These are phyloP conservation scores for Pagetopsis macropterus DNA, from an alignment of 2,797 vertebrate genomes.

Conservation along the genomic window DNA sequence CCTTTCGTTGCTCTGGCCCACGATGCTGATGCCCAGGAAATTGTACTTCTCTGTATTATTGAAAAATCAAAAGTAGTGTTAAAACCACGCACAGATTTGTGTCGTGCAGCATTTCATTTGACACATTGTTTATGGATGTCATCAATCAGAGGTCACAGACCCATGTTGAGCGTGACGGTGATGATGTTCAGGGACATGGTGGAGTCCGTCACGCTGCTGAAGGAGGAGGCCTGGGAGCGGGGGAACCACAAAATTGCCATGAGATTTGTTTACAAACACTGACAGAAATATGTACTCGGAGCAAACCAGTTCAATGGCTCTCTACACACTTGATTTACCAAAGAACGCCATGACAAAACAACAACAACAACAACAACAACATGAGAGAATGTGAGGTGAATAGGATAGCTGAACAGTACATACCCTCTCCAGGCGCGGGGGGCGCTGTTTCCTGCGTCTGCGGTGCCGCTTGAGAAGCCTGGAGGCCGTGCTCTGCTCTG, in stretches of 20 bases:
- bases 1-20: constrained; percentile 93
- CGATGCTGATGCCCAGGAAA: constrained; percentile 94
- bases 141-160: constrained; percentile 54
- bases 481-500: constrained; percentile 92
- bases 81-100: background rate
- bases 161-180: constrained; percentile 95
- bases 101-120: background rate
- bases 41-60: constrained; percentile 86
- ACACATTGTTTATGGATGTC: background rate
- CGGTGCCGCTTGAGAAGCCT: constrained; percentile 92
- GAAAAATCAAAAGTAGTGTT: constrained; percentile 4
- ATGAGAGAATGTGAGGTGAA: background rate
- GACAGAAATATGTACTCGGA: background rate
- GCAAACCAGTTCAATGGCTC: background rate
- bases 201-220: constrained; percentile 94
- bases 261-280: background rate
- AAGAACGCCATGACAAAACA: background rate
- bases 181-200: constrained; percentile 97
- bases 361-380: too few relatives aligned
- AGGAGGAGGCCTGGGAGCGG: constrained; percentile 87
- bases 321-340: background rate
- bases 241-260: background rate
- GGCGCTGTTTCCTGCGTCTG: constrained; percentile 91
- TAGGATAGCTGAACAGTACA: background rate
- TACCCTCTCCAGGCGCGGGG: constrained; percentile 91